These are phyloP conservation scores for Chrysopilus asiliformis DNA, from an alignment of 2,888 invertebrate species.

Conservation along the genomic window DNA sequence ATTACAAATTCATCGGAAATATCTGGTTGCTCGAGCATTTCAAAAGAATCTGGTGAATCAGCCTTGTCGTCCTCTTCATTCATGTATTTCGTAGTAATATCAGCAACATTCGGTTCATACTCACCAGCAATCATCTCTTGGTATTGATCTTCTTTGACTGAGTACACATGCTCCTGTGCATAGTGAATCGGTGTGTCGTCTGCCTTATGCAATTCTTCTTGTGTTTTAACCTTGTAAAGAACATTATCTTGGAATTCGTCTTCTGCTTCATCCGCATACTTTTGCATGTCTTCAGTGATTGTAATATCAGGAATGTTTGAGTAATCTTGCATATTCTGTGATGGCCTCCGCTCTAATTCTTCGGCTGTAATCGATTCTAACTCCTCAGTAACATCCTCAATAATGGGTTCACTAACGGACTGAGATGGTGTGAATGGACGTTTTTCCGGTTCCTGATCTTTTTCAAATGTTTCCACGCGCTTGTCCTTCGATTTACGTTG, in stretches of 20 bases:
- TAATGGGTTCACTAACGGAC: constrained; percentile 31
- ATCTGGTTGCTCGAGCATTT: constrained; percentile 75
- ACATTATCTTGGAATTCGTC: constrained; percentile 31
- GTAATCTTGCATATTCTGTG: constrained; percentile 34
- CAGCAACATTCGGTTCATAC: constrained; percentile 44
- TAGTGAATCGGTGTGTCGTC: constrained; percentile 26
- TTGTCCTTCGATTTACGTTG: constrained; percentile 30
- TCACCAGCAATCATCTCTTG: constrained; percentile 35
- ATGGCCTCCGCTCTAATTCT: constrained; percentile 26
- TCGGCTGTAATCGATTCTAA: constrained; percentile 21
- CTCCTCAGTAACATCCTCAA: constrained; percentile 34
- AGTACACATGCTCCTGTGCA: constrained; percentile 19
- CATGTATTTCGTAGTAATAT: constrained; percentile 47
- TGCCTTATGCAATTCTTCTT: constrained; percentile 30
- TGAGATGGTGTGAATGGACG: constrained; percentile 33
- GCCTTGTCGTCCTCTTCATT: constrained; percentile 42
- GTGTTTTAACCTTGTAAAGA: constrained; percentile 30
- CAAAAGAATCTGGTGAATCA: constrained; percentile 76
- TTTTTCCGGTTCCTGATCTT: constrained; percentile 31
- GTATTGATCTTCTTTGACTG: constrained; percentile 31
- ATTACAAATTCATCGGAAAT: constrained; percentile 79
- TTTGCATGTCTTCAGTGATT: constrained; percentile 32
- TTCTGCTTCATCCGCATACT: constrained; percentile 24
- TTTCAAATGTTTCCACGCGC: constrained; percentile 28
- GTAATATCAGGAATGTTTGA: constrained; percentile 34